Percentiles rank a stretch among this genome's conserved stretches.
These are phyloP conservation scores for Dendrocincla tyrannina DNA, from an alignment of 2,797 vertebrate species.

Conservation along the genomic window DNA sequence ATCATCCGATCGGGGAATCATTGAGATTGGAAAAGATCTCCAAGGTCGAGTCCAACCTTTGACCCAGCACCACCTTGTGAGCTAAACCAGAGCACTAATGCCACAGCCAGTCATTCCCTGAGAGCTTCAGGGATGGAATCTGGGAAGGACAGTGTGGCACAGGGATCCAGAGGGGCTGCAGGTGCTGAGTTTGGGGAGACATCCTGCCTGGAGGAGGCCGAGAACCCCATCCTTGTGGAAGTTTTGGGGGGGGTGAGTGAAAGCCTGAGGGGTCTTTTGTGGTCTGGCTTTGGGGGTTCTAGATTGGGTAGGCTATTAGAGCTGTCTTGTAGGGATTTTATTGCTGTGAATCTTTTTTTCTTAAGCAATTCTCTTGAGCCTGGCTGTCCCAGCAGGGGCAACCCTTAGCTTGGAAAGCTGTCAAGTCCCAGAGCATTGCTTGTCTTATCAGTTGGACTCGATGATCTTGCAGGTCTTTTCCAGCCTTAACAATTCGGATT, in stretches of 20 bases:
- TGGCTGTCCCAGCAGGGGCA: fast-evolving
- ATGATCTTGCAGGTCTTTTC: not conserved
- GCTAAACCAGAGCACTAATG: too few relatives aligned
- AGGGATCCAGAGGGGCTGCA: not conserved
- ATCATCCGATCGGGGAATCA: fast-evolving
- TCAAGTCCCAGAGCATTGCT: not conserved
- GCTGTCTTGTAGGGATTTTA: not conserved
- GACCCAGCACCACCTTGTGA: fast-evolving
- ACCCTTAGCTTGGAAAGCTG: not conserved
- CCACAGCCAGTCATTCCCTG: fast-evolving
- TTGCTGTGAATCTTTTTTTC: not conserved
- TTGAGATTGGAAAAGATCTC: not conserved
- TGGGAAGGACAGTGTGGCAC: fast-evolving
- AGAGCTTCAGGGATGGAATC: fast-evolving
- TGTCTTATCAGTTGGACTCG: not conserved
- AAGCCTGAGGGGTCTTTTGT: not conserved
- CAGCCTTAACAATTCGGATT: not conserved
- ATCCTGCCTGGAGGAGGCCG: not conserved
- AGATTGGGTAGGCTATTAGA: not conserved
- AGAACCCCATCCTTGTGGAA: not conserved
- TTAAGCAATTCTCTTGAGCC: not conserved
- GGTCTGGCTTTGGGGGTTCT: not conserved
- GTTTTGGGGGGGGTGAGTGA: too few relatives aligned
- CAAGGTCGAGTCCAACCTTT: not conserved
- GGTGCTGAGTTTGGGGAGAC: not conserved